Percentiles rank a stretch among this genome's conserved stretches.
Evolutionary conservation across 2,888 invertebrate species (phyloP).

Genomic region (Beris chalybata): DNA sequence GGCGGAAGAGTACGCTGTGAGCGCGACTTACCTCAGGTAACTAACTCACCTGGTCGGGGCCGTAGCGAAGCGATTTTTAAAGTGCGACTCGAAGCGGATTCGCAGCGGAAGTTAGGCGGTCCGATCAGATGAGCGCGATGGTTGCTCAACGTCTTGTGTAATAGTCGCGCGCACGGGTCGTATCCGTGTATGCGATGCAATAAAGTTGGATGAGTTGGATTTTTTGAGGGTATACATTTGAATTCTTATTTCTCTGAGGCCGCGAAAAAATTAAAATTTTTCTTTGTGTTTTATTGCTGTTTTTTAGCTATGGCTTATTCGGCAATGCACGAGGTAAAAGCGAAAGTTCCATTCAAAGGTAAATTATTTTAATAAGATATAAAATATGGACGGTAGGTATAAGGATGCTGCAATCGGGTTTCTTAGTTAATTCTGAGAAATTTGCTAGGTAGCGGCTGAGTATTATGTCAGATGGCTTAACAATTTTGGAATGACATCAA

Average conservation of each 20-base stretch:
- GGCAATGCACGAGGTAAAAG: too few species aligned
- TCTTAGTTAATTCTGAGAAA: too few species aligned
- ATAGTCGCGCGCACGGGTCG: background rate
- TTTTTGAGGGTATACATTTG: background rate
- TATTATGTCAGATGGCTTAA: too few species aligned
- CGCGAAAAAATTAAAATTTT: background rate
- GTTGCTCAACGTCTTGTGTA: constrained; percentile 9
- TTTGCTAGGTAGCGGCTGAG: too few species aligned
- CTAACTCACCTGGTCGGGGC: background rate
- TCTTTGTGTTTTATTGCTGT: background rate
- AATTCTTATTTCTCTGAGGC: too few species aligned
- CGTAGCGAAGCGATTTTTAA: background rate
- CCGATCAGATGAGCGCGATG: background rate
- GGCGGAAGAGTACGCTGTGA: constrained; percentile 1
- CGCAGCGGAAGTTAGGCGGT: background rate
- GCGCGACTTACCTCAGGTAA: background rate
- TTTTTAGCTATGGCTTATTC: background rate
- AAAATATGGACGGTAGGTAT: too few species aligned
- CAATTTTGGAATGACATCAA: too few species aligned
- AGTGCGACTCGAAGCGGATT: background rate
- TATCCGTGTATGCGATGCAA: background rate
- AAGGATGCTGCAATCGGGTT: too few species aligned
- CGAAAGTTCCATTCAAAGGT: too few species aligned
- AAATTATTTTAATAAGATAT: too few species aligned
- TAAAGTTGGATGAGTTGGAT: background rate